These are phyloP conservation scores for Picus viridis DNA, from an alignment of 2,797 vertebrate genomes.

Conservation along the genomic window DNA sequence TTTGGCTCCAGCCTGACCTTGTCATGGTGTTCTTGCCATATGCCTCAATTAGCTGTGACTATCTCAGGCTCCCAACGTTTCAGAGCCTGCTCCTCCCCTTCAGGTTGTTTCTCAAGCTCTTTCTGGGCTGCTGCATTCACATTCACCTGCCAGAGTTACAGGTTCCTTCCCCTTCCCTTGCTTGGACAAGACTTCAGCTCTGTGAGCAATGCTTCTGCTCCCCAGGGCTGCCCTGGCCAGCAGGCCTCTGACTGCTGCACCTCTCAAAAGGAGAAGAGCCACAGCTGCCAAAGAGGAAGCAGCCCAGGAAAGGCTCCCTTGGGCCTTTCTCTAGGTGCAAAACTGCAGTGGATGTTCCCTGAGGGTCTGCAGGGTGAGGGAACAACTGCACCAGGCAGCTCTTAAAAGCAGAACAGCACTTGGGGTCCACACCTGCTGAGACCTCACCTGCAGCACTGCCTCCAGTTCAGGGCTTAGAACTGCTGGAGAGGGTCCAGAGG, in stretches of 20 bases:
- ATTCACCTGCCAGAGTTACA: background rate
- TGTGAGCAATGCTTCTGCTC: background rate
- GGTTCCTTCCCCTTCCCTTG: background rate
- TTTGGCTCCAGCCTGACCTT: background rate
- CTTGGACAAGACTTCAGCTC: background rate
- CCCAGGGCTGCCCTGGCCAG: background rate
- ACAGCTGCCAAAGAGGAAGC: background rate
- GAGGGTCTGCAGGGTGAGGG: background rate
- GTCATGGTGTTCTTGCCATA: background rate
- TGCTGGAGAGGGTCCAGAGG: too few relatives aligned
- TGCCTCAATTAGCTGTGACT: background rate
- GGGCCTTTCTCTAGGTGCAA: background rate
- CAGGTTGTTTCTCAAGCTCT: background rate
- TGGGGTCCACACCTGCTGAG: accelerated
- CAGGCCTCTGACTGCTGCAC: background rate
- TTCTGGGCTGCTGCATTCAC: background rate
- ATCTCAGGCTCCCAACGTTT: background rate
- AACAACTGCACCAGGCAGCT: background rate
- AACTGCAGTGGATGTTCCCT: background rate
- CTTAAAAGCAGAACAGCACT: background rate
- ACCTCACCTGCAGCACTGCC: too few relatives aligned
- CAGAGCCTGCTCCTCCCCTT: background rate
- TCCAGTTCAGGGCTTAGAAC: too few relatives aligned
- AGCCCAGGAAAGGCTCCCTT: background rate
- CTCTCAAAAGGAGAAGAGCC: background rate